Conservation (phyloP, 2,797 vertebrate genomes). For the Lepus oiostolus region DNA sequence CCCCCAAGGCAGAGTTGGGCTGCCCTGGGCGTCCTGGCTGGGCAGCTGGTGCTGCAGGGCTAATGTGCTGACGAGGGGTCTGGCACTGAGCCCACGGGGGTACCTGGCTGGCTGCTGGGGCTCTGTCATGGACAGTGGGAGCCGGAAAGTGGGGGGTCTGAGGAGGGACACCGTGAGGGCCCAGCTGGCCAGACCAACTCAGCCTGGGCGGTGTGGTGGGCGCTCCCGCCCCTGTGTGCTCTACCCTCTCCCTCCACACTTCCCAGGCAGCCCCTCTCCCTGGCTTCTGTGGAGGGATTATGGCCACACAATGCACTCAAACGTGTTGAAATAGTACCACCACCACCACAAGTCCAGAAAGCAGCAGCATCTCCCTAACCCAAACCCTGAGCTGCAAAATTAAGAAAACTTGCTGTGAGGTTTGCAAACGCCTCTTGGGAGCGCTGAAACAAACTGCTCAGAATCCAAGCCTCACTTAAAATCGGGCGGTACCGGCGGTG, state of each 20-base stretch:
- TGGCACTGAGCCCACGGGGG: not conserved
- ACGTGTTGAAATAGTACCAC: not conserved
- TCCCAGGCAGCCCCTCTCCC: fast-evolving
- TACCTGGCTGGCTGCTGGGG: not conserved
- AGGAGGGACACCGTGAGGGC: too few relatives aligned
- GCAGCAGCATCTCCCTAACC: not conserved
- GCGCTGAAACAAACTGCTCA: not conserved
- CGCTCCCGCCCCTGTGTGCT: too few relatives aligned
- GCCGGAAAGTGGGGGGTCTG: not conserved
- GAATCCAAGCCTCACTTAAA: too few relatives aligned
- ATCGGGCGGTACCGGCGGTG: too few relatives aligned
- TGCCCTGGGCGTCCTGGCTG: not conserved
- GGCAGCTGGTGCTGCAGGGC: not conserved
- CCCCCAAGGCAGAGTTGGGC: not conserved
- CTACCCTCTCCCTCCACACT: not conserved
- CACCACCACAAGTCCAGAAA: too few relatives aligned
- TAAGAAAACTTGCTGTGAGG: fast-evolving
- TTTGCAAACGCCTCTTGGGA: not conserved
- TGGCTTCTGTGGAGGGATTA: too few relatives aligned
- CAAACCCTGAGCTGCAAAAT: not conserved
- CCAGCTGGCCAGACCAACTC: too few relatives aligned
- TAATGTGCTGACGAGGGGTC: not conserved
- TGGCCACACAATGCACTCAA: fast-evolving
- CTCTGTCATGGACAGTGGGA: too few relatives aligned
- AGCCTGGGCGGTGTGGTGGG: too few relatives aligned